Evolutionary conservation across 2,888 invertebrate genomes (phyloP), one percentile per base, ranked within the genome.

Genomic region (Autographa pulchrina): DNA sequence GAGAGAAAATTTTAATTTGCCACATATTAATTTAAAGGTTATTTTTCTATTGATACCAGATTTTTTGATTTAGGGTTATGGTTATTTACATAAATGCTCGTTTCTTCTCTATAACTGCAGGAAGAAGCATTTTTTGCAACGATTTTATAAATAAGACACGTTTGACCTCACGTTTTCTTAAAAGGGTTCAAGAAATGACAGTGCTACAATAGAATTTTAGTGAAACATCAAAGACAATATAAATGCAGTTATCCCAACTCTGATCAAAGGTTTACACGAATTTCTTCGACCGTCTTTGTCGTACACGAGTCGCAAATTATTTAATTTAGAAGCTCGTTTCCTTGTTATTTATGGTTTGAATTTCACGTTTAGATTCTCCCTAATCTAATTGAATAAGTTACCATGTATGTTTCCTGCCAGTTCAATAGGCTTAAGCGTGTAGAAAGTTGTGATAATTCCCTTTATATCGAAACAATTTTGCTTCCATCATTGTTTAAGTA

Each of bases 321-420:
- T 72, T 65, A 68, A 70, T 70, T 62, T 60, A 54, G 62, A 68
- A 32, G 56, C 18, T 72, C 70, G 60, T 65, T 68, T 59, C 32
- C 48, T 56, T 56, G 59, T 35, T 67, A 69, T 68, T 69, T 73
- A 70, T 69, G 64, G 13, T 56, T 63, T 61, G 54, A 58, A 64
- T 65, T 70, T 59, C 54, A 59, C 41, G 59, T 62, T 61, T 65
- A 48, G 52, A 62, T 43, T 62, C 48, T 14, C 11, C n/a, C 14
- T 54, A 54, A 68, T 61, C 64, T 67, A 70, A 68, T 70, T 70
- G 62, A 71, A 68, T 54, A 20, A 68, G 68, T 65, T 74, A 25
- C 48, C 59, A 31, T 63, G 56, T 65, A 62, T 56, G 54, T 56
- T 62, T 48, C 56, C 43, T 38, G 25, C 25, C 16, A 58, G 43